Percentiles rank a stretch among this genome's conserved stretches.
Conservation (phyloP, 2,797 vertebrate species). For the Hippoglossus hippoglossus region DNA sequence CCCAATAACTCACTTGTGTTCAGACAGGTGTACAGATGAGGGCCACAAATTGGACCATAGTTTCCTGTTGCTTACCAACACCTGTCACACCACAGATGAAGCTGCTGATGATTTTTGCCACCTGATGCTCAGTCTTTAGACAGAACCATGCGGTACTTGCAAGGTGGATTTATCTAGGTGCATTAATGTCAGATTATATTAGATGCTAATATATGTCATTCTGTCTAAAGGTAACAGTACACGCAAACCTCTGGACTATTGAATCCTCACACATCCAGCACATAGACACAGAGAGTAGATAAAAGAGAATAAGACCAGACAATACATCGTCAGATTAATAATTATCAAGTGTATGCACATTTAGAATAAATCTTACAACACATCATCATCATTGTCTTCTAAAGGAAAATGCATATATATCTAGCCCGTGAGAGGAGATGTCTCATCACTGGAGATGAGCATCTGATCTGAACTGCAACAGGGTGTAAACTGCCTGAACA, state of each 20-base stretch:
- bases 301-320: no score
- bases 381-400: no score
- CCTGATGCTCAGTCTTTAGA: neutral
- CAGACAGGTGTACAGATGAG: no score
- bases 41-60: no score
- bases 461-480: neutral
- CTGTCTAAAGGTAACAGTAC: neutral
- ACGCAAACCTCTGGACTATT: no score
- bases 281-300: no score
- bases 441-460: neutral
- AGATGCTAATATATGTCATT: neutral
- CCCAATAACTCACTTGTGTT: no score
- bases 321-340: neutral
- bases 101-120: neutral
- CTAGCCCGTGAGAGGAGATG: neutral
- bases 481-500: slow-evolving; percentile 16
- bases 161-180: neutral
- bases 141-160: neutral
- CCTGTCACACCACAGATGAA: neutral
- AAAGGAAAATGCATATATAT: neutral
- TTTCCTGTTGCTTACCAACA: neutral
- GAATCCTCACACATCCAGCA: no score
- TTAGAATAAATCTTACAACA: no score
- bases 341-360: no score
- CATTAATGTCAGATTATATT: neutral